Conservation (phyloP, 2,888 invertebrate genomes). For the Cyaniris semiargus region DNA sequence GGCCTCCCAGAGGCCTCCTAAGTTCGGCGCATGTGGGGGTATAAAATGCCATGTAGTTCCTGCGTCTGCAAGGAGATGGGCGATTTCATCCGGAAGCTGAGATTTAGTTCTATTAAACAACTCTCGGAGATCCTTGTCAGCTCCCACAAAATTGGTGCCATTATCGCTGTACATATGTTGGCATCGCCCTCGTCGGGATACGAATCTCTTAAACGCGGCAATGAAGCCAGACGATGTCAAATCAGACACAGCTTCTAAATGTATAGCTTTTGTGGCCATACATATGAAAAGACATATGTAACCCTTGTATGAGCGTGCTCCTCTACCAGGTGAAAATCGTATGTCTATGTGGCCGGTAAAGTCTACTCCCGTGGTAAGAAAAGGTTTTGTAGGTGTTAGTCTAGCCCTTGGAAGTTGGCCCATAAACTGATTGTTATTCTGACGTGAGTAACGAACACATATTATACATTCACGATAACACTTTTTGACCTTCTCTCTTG, state of each 20-base stretch:
- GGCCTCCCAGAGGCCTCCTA: conserved; percentile 44
- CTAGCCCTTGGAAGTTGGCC: too few relatives aligned
- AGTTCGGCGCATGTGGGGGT: conserved; percentile 41
- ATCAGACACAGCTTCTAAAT: conserved; percentile 5
- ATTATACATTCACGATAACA: too few relatives aligned
- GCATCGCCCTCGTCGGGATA: conserved; percentile 34
- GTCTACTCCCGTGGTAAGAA: conserved; percentile 22
- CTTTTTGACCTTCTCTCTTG: too few relatives aligned
- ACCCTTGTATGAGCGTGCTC: conserved; percentile 30
- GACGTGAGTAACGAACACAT: too few relatives aligned
- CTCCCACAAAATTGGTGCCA: conserved; percentile 32
- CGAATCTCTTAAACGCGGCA: conserved; percentile 36
- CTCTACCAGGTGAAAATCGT: conserved; percentile 28
- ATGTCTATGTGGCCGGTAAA: conserved; percentile 30
- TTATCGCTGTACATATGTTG: conserved; percentile 37
- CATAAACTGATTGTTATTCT: too few relatives aligned
- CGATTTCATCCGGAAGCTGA: neutral
- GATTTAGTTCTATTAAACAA: conserved; percentile 5
- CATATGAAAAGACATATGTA: conserved; percentile 36
- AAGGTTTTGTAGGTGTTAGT: too few relatives aligned
- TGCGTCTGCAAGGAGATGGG: neutral
- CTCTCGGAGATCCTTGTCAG: neutral
- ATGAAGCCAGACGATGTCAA: conserved; percentile 32
- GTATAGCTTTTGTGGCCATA: conserved; percentile 27
- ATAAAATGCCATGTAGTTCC: conserved; percentile 41